Percentiles rank a stretch among this genome's conserved stretches.
phyloP scores from a whole-genome alignment of 2,113 vertebrate genomes.

The Mus pahari region DNA sequence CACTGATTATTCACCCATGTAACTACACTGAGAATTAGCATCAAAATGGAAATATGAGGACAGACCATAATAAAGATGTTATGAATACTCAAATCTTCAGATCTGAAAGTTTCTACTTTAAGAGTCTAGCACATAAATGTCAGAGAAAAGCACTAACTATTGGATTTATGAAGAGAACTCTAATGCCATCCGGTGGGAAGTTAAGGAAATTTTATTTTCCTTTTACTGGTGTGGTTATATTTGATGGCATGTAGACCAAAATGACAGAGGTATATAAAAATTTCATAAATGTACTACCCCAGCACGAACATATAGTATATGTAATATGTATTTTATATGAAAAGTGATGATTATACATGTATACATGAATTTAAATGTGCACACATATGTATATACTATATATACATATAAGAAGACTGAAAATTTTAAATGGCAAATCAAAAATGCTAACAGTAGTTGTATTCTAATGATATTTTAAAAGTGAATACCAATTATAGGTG shows the following conservation, averaged over 20 bases:
- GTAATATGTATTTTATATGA: conserved; percentile 13
- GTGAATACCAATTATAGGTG: background rate
- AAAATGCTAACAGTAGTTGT: background rate
- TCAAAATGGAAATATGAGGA: conserved; percentile 66
- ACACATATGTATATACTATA: background rate
- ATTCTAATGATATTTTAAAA: background rate
- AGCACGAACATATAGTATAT: background rate
- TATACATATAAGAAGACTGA: rapidly evolving
- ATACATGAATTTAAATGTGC: background rate
- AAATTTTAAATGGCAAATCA: background rate
- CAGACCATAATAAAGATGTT: conserved; percentile 71
- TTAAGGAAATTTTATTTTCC: conserved; percentile 31
- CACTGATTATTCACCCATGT: conserved; percentile 69
- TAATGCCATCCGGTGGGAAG: conserved; percentile 70
- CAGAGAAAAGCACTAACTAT: conserved; percentile 66
- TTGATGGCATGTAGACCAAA: conserved; percentile 4
- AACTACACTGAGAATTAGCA: conserved; percentile 67
- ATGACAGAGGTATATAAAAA: background rate
- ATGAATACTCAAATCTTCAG: conserved; percentile 52
- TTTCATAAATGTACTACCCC: background rate
- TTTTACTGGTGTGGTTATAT: background rate
- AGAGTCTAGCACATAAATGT: conserved; percentile 73
- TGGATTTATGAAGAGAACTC: conserved; percentile 43
- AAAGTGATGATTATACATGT: background rate
- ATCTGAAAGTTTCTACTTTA: conserved; percentile 72